A percentile compares a stretch with the other conserved stretches of the same genome.
These are phyloP conservation scores for Eubasilissa regina DNA, from an alignment of 1,140 invertebrate genomes.

Conservation along the genomic window DNA sequence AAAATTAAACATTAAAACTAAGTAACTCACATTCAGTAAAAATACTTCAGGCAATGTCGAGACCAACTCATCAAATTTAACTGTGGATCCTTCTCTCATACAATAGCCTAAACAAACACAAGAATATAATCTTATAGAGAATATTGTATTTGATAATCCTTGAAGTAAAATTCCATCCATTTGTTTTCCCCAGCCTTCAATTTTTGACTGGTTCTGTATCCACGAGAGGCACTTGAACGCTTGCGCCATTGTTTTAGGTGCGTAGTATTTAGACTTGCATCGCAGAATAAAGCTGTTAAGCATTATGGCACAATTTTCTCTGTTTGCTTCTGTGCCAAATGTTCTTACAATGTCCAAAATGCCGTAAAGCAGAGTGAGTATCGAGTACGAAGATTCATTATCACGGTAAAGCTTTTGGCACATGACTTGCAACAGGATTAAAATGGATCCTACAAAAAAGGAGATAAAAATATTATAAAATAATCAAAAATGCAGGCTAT, in stretches of 20 bases:
- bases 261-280: conserved; percentile 48
- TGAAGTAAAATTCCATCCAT: conserved; percentile 63
- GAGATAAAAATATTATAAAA: conserved; percentile 32
- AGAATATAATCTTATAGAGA: conserved; percentile 65
- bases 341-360: conserved; percentile 24
- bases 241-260: conserved; percentile 43
- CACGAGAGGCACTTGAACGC: conserved; percentile 50
- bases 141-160: conserved; percentile 62
- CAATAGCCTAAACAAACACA: conserved; percentile 60
- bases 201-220: conserved; percentile 62
- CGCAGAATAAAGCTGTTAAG: conserved; percentile 47
- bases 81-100: conserved; percentile 26
- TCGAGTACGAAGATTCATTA: conserved; percentile 36
- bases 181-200: conserved; percentile 58
- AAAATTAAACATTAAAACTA: too few relatives aligned
- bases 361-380: conserved; percentile 43
- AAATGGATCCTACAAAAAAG: conserved; percentile 44
- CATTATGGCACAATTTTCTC: conserved; percentile 56
- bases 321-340: conserved; percentile 13
- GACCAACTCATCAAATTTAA: conserved; percentile 42
- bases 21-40: conserved; percentile 49
- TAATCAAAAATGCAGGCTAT: too few relatives aligned
- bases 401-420: conserved; percentile 46
- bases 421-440: conserved; percentile 44
- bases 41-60: conserved; percentile 45